Evolutionary conservation across 37 sponge, comb jelly and placozoan genomes (phyloP).

Genomic region (Halichondria panicea): DNA sequence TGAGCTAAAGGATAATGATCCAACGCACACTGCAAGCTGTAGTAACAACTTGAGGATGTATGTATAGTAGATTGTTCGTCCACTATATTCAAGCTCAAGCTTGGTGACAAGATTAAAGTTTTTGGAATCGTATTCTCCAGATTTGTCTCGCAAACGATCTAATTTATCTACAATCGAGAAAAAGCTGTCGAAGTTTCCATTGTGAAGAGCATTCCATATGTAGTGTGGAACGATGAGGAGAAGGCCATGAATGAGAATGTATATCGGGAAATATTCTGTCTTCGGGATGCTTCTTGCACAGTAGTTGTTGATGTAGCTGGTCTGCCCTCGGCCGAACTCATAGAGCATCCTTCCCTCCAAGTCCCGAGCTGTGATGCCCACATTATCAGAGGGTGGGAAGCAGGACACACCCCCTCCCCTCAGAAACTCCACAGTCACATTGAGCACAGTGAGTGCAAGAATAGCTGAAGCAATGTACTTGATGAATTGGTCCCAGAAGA

Average conservation of each 20-base stretch:
- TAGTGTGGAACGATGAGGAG: slow-evolving; percentile 50
- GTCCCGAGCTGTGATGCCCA: neutral
- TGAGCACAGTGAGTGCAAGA: slow-evolving; percentile 24
- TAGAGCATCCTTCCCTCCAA: neutral
- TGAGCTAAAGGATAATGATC: slow-evolving; percentile 12
- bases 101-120: slow-evolving; percentile 37
- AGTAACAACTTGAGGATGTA: slow-evolving; percentile 35
- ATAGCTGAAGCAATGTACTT: slow-evolving; percentile 27
- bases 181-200: slow-evolving; percentile 45
- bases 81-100: slow-evolving; percentile 17
- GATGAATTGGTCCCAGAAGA: slow-evolving; percentile 47
- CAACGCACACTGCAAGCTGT: slow-evolving; percentile 17
- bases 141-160: slow-evolving; percentile 36
- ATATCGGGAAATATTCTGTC: slow-evolving; percentile 26
- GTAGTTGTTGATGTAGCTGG: slow-evolving; percentile 34
- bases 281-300: slow-evolving; percentile 34
- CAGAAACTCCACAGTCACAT: slow-evolving; percentile 31
- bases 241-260: slow-evolving; percentile 35
- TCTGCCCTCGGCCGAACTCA: slow-evolving; percentile 16
- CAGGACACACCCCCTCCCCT: slow-evolving; percentile 19
- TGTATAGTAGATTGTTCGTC: slow-evolving; percentile 10
- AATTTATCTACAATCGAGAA: slow-evolving; percentile 21
- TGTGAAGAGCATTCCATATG: slow-evolving; percentile 30
- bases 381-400: neutral
- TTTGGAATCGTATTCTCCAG: slow-evolving; percentile 39